Evolutionary conservation across 2,888 invertebrate species (phyloP), one percentile per base, ranked within the genome.

Genomic region (Brenthis daphne): DNA sequence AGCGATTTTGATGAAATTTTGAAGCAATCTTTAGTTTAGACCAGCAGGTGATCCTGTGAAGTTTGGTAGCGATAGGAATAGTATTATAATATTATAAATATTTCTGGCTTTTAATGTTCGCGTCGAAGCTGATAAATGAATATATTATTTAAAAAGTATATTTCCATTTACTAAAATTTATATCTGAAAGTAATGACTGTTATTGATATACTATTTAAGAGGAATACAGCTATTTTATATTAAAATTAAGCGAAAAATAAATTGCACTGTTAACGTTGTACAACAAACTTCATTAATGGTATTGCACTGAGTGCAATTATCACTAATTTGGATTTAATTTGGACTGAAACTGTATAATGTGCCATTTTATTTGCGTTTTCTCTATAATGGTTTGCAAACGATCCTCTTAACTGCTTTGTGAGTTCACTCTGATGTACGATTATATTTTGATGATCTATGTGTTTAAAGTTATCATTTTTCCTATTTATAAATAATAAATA

Each of bases 261-360:
- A 65, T 63, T 57, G 43, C 54, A 50, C 50, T 54, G 53, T 57
- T 63, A 68, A 65, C 53, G 54, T 61, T 60, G 61, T 57, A 65
- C 37, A n/a, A 55, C 55, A 68, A 71, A 68, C 71, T 68, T 68
- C 70, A 65, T 61, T 63, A 65, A 63, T 68, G 68, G 61, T 68
- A 61, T 65, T 57, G 56, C 70, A 61, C 65, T 65, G 65, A 68
- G 53, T 65, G 68, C 68, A 71, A 71, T 71, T 71, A 71, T 63
- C 68, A 68, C 71, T 71, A 71, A 71, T 71, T 71, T 71, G 71
- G 69, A 69, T 68, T 67, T 70, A 70, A 70, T 72, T 72, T 64
- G 65, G 47, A 51, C 65, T 70, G 67, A 48, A 65, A 56, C 67
- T 50, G 63, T 67, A 65, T 70, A 67, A 72, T 72, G 67, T 63